Evolutionary conservation across 2,888 invertebrate genomes (phyloP), one percentile per base, ranked within the genome.

Genomic region (Helobdella robusta): DNA sequence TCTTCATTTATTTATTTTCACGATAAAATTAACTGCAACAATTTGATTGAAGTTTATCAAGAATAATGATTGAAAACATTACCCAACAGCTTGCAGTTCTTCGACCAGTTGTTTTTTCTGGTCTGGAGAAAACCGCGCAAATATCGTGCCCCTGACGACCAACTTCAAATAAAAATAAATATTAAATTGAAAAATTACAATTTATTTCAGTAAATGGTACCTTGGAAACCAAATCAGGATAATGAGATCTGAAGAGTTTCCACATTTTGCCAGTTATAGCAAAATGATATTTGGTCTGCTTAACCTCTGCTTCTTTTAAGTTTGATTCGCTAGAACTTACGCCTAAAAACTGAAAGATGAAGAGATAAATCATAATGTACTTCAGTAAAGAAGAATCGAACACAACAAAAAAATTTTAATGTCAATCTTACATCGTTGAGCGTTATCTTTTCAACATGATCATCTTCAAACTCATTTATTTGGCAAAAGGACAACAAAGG

Each of bases 41-140:
- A 20, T 52, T 11, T n/a, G 23, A 20, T n/a, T 52, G 11, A n/a
- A 52, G 20, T 52, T 52, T 18, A 52, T 18, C 23, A 18, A 15
- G n/a, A n/a, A n/a, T n/a, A n/a, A n/a, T n/a, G n/a, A n/a, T n/a
- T n/a, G n/a, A 59, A 2, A 65, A 72, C 69, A 90, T 62, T 75
- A 93, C 34, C 91, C 91, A 0, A 92, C 78, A 1, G 85, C 85
- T 77, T 94, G 93, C 64, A 94, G 83, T 75, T 89, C 88, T 69
- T 90, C 85, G 0, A 95, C 85, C 0, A 94, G 83, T 72, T 93
- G 89, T 71, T 92, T 91, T 73, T 95, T 95, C 80, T 94, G 93
- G 72, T 94, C 93, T 0, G 94, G 91, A 2, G 89, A 86, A 92
- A 94, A 94, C 60, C 94, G 83, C 0, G 94, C 94, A 82, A 92